phyloP scores from a whole-genome alignment of 1,140 invertebrate genomes.

The Trichoplusia ni region DNA sequence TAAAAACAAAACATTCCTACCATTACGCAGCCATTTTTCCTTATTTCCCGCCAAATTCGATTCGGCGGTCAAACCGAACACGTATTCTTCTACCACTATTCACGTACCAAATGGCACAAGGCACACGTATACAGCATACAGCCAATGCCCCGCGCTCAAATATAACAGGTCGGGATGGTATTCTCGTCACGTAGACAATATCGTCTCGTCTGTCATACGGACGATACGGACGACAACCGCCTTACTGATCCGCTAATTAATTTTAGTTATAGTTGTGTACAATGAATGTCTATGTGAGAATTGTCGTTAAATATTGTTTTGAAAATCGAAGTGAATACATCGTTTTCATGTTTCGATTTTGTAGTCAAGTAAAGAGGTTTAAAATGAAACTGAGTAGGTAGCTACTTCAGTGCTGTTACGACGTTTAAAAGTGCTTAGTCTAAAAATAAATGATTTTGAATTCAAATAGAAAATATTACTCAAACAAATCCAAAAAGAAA shows the following conservation, averaged over 20 bases:
- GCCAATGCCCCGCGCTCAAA: neutral
- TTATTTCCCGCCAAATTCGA: constrained; percentile 22
- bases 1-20: constrained; percentile 4
- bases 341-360: too few relatives aligned
- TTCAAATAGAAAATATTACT: too few relatives aligned
- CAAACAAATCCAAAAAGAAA: too few relatives aligned
- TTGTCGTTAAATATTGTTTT: neutral
- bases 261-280: neutral
- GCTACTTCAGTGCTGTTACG: too few relatives aligned
- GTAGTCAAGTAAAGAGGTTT: too few relatives aligned
- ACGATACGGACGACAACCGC: too few relatives aligned
- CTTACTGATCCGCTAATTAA: constrained; percentile 8
- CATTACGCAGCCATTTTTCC: constrained; percentile 5
- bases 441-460: too few relatives aligned
- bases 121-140: constrained; percentile 14
- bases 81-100: too few relatives aligned
- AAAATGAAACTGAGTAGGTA: too few relatives aligned
- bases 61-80: neutral
- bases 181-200: constrained; percentile 22
- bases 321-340: too few relatives aligned
- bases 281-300: neutral
- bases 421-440: too few relatives aligned
- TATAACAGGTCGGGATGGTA: constrained; percentile 3
- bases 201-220: constrained; percentile 14
- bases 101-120: neutral